Evolutionary conservation across 2,888 invertebrate genomes (phyloP), one percentile per base, ranked within the genome.

Genomic region (Steinernema scapterisci): DNA sequence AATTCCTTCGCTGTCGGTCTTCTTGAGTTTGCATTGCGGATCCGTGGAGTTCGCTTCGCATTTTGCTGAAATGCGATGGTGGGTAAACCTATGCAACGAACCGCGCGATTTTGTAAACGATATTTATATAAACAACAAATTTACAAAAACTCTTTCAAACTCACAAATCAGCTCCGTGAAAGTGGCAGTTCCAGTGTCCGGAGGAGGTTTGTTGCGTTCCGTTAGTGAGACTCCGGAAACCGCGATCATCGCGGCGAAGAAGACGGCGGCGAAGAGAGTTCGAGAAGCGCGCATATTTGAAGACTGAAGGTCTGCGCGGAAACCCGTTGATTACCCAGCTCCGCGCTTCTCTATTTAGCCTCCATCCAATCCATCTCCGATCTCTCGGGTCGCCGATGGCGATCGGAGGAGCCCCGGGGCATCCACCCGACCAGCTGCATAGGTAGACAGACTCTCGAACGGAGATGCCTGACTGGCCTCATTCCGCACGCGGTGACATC

Each of bases 1-100:
- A 31, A 63, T 31, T 1, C 63, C 63, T 19, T 63, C 63, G 63
- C 31, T 63, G 63, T 63, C 63, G 25, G 31, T 63, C n/a, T 63
- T 63, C 31, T 63, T 63, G 31, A 63, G 38, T 31, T 63, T 63
- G 31, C 63, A 63, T 16, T 63, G 31, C 7, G 63, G 63, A 63
- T 27, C 11, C 5, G 27, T 63, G 1, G 63, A 63, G 19, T 63
- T 63, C 31, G 63, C 63, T 19, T 63, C 63, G 38, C 63, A 63
- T 19, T 63, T 63, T 6, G 63, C 63, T 63, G 3, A 19, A 54
- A 19, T n/a, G n/a, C n/a, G n/a, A n/a, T n/a, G n/a, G n/a, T n/a
- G n/a, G n/a, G n/a, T n/a, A n/a, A n/a, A n/a, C n/a, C n/a, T n/a
- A n/a, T n/a, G n/a, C n/a, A 38, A 6, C 38, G 38, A 38, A 38